Percentiles rank a stretch among this genome's conserved stretches.
Conservation (phyloP, 2,797 vertebrate species). For the Coregonus ussuriensis region DNA sequence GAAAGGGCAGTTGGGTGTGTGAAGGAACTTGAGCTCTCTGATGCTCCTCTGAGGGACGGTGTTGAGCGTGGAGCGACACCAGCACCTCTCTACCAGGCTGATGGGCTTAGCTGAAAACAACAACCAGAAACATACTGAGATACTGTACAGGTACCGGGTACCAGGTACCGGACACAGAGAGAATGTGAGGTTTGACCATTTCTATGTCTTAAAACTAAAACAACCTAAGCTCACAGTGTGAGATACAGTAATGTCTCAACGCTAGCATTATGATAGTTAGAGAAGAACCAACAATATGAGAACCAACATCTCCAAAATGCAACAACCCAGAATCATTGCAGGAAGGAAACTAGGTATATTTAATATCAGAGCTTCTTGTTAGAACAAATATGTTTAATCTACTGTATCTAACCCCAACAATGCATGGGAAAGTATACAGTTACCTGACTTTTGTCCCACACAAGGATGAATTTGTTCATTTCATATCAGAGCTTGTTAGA, state of each 20-base stretch:
- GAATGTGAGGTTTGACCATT: too few species aligned
- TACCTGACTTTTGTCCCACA: slow-evolving; percentile 50
- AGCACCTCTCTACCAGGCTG: slow-evolving; percentile 81
- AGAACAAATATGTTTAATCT: slow-evolving; percentile 29
- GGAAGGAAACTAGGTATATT: too few species aligned
- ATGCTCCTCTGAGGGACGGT: slow-evolving; percentile 80
- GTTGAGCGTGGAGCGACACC: slow-evolving; percentile 79
- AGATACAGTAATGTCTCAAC: too few species aligned
- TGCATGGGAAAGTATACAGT: slow-evolving; percentile 44
- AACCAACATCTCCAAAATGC: neutral
- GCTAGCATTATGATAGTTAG: too few species aligned
- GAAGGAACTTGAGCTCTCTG: slow-evolving; percentile 83
- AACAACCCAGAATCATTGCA: neutral
- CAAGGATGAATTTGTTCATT: too few species aligned
- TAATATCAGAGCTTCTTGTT: too few species aligned
- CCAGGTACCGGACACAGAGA: too few species aligned
- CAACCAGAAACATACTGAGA: slow-evolving; percentile 10
- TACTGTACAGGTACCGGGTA: neutral
- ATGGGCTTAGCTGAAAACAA: slow-evolving; percentile 77
- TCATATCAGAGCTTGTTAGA: too few species aligned
- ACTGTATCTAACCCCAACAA: slow-evolving; percentile 44
- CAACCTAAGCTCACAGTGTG: too few species aligned
- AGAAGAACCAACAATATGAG: too few species aligned
- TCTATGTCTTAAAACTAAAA: too few species aligned
- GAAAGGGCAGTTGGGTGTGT: slow-evolving; percentile 84